Base-by-base conservation (phyloP, 2,797 vertebrate genomes). In the Hippopotamyrus pictus region DNA sequence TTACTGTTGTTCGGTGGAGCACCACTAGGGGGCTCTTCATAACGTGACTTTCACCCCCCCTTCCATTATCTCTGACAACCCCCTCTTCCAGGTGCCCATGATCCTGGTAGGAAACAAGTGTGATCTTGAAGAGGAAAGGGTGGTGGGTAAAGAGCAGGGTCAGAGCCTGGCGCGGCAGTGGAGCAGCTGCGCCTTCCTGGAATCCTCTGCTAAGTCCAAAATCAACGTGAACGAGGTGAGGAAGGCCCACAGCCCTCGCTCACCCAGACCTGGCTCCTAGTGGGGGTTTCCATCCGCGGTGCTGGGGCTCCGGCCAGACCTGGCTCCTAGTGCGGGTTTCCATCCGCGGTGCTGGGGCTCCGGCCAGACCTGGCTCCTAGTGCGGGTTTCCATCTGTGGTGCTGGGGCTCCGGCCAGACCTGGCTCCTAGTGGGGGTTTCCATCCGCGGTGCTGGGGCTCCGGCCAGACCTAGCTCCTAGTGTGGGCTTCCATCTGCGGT, bases 201-300 rank as follows among this genome's bases (percentile, higher is more conserved):
- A 97, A 91, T 97, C 96, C 90, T 97, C 96, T 94, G 96, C 96
- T 91, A 97, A 97, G 93, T 97, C 96, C 93, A 97, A 97, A 94
- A 97, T 97, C 95, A 97, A 97, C 90, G 96, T 97, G 95, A 97
- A 97, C 0, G 96, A 97, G 96, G 96, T 97, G 95, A 94, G 94
- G 8, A 84, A 1, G 17, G 11, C n/a, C 11, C 22, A 0, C 57
- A 14, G 50, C 11, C n/a, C 53, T 17, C 5, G 4, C 48, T 17
- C 53, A 3, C 22, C 12, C 44, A 11, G 62, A 6, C 33, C 69
- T 29, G 22, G 14, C 6, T 33, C 29, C 84, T 44, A 19, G n/a
- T 54, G n/a, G 3, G 22, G 57, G n/a, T 44, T 83, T 83, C 79
- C 46, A 5, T 50, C 59, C 22, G 0, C 44, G 7, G 82, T n/a